These are phyloP conservation scores for Malachius bipustulatus DNA, from an alignment of 2,888 invertebrate species.

Conservation along the genomic window DNA sequence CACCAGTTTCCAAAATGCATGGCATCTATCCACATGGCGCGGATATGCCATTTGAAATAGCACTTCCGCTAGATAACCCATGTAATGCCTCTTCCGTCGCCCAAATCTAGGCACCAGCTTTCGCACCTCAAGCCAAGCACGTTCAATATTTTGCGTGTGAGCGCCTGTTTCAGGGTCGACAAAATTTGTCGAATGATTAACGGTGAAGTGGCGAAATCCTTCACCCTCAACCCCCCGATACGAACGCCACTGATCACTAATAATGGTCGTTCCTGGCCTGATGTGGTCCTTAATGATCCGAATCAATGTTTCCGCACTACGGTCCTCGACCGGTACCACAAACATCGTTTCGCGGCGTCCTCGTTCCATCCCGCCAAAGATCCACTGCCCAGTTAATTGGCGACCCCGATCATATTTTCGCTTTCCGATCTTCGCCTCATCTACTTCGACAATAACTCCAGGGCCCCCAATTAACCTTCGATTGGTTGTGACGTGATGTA, in stretches of 20 bases:
- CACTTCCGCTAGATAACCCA: neutral
- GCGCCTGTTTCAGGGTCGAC: too few relatives aligned
- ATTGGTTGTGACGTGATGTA: slow-evolving; percentile 1
- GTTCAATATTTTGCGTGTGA: slow-evolving; percentile 19
- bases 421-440: slow-evolving; percentile 18
- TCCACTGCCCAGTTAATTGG: slow-evolving; percentile 17
- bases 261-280: slow-evolving; percentile 20
- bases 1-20: neutral
- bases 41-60: neutral
- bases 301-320: slow-evolving; percentile 11
- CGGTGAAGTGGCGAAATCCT: slow-evolving; percentile 18
- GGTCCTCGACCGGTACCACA: slow-evolving; percentile 10
- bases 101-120: slow-evolving; percentile 14
- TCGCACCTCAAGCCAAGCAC: slow-evolving; percentile 17
- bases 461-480: slow-evolving; percentile 10
- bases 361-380: slow-evolving; percentile 18
- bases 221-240: slow-evolving; percentile 20
- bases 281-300: slow-evolving; percentile 18
- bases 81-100: slow-evolving; percentile 2
- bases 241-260: slow-evolving; percentile 23
- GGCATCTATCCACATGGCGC: neutral
- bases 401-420: slow-evolving; percentile 19
- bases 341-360: slow-evolving; percentile 12
- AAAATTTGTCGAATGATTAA: too few relatives aligned
- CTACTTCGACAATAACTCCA: slow-evolving; percentile 17